A percentile compares a stretch with the other conserved stretches of the same genome.
These are phyloP conservation scores for Leptinotarsa rubiginosa DNA, from an alignment of 2,888 invertebrate genomes.

Conservation along the genomic window DNA sequence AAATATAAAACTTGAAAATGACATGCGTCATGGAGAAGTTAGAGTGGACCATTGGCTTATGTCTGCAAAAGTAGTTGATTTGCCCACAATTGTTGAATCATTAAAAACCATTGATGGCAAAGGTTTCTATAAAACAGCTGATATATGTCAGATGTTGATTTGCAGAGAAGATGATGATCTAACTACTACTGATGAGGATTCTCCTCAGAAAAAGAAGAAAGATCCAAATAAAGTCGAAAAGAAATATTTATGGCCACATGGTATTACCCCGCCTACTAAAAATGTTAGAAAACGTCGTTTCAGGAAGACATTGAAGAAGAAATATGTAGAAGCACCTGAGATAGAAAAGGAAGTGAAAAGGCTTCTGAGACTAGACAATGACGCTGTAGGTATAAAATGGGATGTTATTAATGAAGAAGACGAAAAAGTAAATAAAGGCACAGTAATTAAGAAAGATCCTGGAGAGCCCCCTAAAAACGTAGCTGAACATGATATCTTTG, in stretches of 20 bases:
- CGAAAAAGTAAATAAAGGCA: slow-evolving; percentile 69
- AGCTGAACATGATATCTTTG: slow-evolving; percentile 89
- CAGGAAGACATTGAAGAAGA: slow-evolving; percentile 95
- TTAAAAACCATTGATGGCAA: slow-evolving; percentile 96
- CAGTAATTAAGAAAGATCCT: slow-evolving; percentile 64
- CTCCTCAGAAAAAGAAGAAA: slow-evolving; percentile 84
- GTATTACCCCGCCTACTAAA: slow-evolving; percentile 94
- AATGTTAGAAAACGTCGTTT: slow-evolving; percentile 94
- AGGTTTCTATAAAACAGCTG: slow-evolving; percentile 97
- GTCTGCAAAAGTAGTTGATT: slow-evolving; percentile 87
- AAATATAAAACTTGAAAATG: slow-evolving; percentile 86
- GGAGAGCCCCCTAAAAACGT: slow-evolving; percentile 60
- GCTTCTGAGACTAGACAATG: slow-evolving; percentile 89
- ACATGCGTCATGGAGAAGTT: slow-evolving; percentile 90
- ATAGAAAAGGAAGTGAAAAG: slow-evolving; percentile 98
- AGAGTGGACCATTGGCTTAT: slow-evolving; percentile 67
- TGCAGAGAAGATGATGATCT: slow-evolving; percentile 91
- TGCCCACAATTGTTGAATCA: slow-evolving; percentile 93
- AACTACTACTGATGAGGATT: slow-evolving; percentile 80
- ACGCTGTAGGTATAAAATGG: slow-evolving; percentile 74
- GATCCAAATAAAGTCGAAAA: slow-evolving; percentile 85
- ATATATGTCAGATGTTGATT: slow-evolving; percentile 92
- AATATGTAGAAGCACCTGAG: slow-evolving; percentile 96
- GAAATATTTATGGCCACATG: slow-evolving; percentile 94
- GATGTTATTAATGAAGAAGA: slow-evolving; percentile 78